Base-by-base conservation (phyloP, 1,140 invertebrate genomes). In the Aphaenogaster floridana region DNA sequence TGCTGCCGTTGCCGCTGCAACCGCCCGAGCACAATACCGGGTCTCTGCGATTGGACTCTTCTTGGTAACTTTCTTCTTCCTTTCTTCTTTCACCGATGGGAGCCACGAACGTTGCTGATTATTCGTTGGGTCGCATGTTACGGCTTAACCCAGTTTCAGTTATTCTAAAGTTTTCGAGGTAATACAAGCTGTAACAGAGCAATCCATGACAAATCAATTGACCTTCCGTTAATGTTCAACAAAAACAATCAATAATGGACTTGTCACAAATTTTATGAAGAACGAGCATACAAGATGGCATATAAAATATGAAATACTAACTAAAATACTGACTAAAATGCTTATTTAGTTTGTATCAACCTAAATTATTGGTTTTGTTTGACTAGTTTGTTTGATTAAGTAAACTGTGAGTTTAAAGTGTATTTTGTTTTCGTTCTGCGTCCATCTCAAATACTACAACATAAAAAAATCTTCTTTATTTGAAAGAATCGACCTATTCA, bases 41-140 rank as follows among this genome's bases (percentile, higher is more conserved):
- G 74, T 69, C 88, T 69, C 88, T 66, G 84, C 88, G 77, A 90
- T 90, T 86, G 71, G 83, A 89, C 74, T 84, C 78, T 48, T 63
- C 36, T 52, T 87, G 84, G 86, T 61, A 85, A 87, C 89, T 92
- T 93, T 90, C 88, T 91, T 90, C 74, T 80, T 74, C 66, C 52
- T 68, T 61, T 68, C 78, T 86, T 90, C 71, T 89, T 79, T 74
- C 85, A 68, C 81, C 34, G 57, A 15, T 42, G 59, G 28, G 34
- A 74, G 57, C 74, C 71, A 81, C 57, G 48, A 61, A 59, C 69
- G 68, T 84, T 21, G 63, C 48, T 89, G 84, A 87, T 87, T 87
- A 81, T 89, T 83, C 52, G 54, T n/a, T 36, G 45, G 52, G n/a
- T 48, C 34, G 1, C 13, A 48, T 50, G 45, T 63, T 74, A 61